Conservation (phyloP, 2,888 invertebrate genomes). For the Troides oblongomaculatus region DNA sequence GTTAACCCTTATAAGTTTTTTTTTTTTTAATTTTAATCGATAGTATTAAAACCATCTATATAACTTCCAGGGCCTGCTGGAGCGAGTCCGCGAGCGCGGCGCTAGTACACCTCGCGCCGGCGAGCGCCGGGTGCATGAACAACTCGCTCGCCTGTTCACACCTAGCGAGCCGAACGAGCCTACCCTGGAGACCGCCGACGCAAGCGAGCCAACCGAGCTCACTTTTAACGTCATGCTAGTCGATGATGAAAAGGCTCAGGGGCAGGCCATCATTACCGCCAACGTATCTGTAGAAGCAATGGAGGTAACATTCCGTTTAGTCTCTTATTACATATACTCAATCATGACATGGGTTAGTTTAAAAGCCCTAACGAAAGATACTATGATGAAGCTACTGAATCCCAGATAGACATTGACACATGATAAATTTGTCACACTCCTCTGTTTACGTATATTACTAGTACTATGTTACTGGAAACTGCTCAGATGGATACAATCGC, state of each 20-base stretch:
- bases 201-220: constrained; percentile 33
- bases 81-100: constrained; percentile 87
- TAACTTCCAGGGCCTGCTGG: constrained; percentile 81
- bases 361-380: too few species aligned
- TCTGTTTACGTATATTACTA: too few species aligned
- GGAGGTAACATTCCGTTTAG: constrained; percentile 47
- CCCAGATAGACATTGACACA: too few species aligned
- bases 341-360: too few species aligned
- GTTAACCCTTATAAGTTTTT: too few species aligned
- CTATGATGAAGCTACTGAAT: too few species aligned
- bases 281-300: constrained; percentile 57
- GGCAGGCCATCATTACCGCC: constrained; percentile 38
- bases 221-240: constrained; percentile 18
- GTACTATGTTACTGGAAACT: too few species aligned
- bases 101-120: constrained; percentile 80
- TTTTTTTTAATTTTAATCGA: too few species aligned
- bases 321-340: too few species aligned
- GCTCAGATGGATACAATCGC: too few species aligned
- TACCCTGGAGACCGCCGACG: constrained; percentile 24
- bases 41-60: background rate
- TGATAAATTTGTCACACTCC: too few species aligned
- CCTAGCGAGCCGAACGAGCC: constrained; percentile 37
- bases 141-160: constrained; percentile 77
- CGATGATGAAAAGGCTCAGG: constrained; percentile 30
- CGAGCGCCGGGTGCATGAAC: constrained; percentile 87